Percentiles rank a stretch among this genome's conserved stretches.
Conservation (phyloP, 1,140 invertebrate species). For the Euwallacea similis region DNA sequence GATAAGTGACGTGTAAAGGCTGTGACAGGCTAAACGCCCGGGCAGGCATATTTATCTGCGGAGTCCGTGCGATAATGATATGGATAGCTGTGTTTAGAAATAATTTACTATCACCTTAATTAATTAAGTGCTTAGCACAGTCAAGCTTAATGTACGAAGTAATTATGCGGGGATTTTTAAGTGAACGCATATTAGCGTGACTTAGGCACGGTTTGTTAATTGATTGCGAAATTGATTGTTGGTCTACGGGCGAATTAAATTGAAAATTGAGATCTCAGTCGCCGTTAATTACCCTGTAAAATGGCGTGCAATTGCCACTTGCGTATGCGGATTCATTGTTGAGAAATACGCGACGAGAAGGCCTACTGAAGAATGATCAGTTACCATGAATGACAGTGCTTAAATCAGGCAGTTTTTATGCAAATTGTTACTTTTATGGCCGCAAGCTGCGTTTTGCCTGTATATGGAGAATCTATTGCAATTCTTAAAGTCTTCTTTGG, state of each 20-base stretch:
- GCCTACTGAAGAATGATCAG: conserved; percentile 11
- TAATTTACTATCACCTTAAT: conserved; percentile 29
- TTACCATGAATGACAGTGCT: too few relatives aligned
- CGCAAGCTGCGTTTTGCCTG: too few relatives aligned
- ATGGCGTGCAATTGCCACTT: conserved; percentile 11
- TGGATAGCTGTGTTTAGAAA: conserved; percentile 22
- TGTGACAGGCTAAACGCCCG: conserved; percentile 22
- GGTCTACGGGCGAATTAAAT: conserved; percentile 11
- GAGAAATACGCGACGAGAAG: too few relatives aligned
- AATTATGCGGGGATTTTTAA: conserved; percentile 29
- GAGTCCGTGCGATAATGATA: conserved; percentile 25
- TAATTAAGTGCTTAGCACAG: conserved; percentile 29
- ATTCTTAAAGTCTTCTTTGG: too few relatives aligned
- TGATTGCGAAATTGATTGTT: conserved; percentile 20
- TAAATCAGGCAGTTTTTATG: too few relatives aligned
- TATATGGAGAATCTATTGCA: too few relatives aligned
- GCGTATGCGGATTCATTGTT: neutral
- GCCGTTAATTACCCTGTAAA: conserved; percentile 7
- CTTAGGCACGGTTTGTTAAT: conserved; percentile 25
- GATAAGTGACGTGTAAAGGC: conserved; percentile 14
- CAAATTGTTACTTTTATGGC: too few relatives aligned
- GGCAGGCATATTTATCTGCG: conserved; percentile 17
- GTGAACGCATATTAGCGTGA: conserved; percentile 28
- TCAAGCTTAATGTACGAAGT: conserved; percentile 16
- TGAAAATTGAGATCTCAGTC: conserved; percentile 19